phyloP scores from a whole-genome alignment of 1,140 invertebrate species.

The Macrocentrus cingulum region DNA sequence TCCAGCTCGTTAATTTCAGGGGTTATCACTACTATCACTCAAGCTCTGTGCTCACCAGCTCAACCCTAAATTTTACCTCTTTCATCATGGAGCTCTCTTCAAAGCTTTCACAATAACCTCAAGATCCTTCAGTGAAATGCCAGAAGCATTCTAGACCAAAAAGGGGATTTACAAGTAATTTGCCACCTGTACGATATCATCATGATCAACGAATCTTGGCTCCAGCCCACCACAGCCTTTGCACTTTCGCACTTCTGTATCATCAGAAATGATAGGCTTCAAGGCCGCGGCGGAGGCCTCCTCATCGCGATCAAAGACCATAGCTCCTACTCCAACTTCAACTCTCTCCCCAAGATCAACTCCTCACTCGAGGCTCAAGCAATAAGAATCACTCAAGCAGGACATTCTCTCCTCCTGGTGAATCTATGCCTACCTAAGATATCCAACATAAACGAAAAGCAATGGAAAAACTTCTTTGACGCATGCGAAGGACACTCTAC shows the following conservation, averaged over 20 bases:
- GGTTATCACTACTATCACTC: too few species aligned
- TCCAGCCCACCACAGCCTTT: not conserved
- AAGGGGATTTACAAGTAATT: slow-evolving; percentile 13
- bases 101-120: too few species aligned
- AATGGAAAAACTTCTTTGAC: slow-evolving; percentile 2
- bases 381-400: not conserved
- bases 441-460: not conserved
- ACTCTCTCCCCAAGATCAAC: not conserved
- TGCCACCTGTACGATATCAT: slow-evolving; percentile 11
- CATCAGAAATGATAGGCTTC: slow-evolving; percentile 17
- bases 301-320: slow-evolving; percentile 15
- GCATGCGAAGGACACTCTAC: not conserved
- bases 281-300: not conserved
- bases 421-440: slow-evolving; percentile 2
- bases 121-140: slow-evolving; percentile 20
- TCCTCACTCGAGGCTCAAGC: slow-evolving; percentile 2
- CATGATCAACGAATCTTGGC: slow-evolving; percentile 19
- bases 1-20: too few species aligned
- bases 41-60: too few species aligned
- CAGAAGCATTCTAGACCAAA: slow-evolving; percentile 17
- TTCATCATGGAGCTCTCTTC: too few species aligned
- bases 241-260: slow-evolving; percentile 20
- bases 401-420: not conserved
- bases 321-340: not conserved
- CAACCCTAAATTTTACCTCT: too few species aligned